phyloP scores from a whole-genome alignment of 92 coral and sea anemone species.

The Epizoanthus illoricatus region DNA sequence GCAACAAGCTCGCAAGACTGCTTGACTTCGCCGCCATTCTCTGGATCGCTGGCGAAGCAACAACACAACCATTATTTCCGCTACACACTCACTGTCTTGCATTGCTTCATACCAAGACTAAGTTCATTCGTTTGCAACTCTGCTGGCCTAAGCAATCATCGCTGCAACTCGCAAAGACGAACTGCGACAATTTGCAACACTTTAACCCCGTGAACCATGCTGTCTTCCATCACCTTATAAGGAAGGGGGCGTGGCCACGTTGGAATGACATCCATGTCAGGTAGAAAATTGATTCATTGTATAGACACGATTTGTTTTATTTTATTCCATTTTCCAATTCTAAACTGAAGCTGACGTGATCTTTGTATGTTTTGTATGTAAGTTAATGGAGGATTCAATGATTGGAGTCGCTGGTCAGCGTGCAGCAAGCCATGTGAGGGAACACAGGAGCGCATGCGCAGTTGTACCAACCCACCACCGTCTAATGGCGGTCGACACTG shows the following conservation, averaged over 20 bases:
- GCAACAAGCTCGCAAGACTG: too few relatives aligned
- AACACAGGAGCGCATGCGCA: neutral
- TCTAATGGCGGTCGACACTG: neutral
- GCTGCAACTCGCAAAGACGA: neutral
- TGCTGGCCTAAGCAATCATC: neutral
- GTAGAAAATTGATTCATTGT: neutral
- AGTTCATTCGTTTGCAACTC: neutral
- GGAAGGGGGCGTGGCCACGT: neutral
- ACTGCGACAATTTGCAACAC: neutral
- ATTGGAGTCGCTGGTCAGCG: conserved; percentile 21
- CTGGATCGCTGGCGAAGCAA: too few relatives aligned
- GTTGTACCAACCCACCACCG: conserved; percentile 17
- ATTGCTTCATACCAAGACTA: too few relatives aligned
- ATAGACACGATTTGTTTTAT: too few relatives aligned
- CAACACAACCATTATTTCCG: too few relatives aligned
- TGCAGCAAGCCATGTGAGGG: conserved; percentile 12
- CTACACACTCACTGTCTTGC: too few relatives aligned
- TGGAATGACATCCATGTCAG: neutral
- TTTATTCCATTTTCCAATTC: too few relatives aligned
- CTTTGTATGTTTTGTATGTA: too few relatives aligned
- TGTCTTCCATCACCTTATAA: neutral
- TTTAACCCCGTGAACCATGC: neutral
- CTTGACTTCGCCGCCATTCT: too few relatives aligned
- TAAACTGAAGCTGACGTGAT: too few relatives aligned
- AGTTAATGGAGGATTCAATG: neutral